Evolutionary conservation across 2,113 vertebrate genomes (phyloP).

Genomic region (Corythaixoides concolor): DNA sequence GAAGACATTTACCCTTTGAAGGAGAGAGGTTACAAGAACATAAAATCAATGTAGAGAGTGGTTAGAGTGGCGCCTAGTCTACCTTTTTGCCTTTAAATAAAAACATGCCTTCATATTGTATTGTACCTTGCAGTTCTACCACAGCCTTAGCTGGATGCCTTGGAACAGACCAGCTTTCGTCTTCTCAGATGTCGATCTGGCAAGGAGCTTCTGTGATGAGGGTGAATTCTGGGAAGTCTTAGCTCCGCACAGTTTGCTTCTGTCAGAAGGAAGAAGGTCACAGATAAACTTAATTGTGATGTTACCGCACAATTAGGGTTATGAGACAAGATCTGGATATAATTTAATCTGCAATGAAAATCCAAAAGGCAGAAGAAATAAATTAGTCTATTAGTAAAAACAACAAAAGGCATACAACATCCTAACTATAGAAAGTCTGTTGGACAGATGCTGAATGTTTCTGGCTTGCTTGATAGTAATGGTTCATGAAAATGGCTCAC

Average conservation of each 20-base stretch:
- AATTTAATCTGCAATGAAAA: not conserved
- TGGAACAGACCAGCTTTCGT: not conserved
- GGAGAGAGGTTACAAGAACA: not conserved
- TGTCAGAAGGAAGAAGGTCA: slow-evolving; percentile 6
- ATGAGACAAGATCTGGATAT: slow-evolving; percentile 3
- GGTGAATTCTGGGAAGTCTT: slow-evolving; percentile 5
- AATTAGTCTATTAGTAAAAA: not conserved
- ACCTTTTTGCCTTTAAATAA: not conserved
- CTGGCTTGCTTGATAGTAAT: not conserved
- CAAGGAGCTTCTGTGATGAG: not conserved
- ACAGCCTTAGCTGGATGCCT: not conserved
- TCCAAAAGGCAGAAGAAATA: not conserved
- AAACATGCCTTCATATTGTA: not conserved
- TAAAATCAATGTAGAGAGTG: not conserved
- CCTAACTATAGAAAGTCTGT: not conserved
- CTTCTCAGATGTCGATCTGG: not conserved
- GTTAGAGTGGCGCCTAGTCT: not conserved
- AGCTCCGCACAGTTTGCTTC: not conserved
- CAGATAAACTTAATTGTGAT: not conserved
- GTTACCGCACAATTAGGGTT: not conserved
- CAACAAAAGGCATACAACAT: not conserved
- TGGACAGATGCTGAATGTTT: not conserved
- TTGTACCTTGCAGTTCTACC: not conserved
- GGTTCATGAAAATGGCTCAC: not conserved
- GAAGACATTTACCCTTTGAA: not conserved